Evolutionary conservation across 2,888 invertebrate species (phyloP).

Genomic region (Tinea semifulvella): DNA sequence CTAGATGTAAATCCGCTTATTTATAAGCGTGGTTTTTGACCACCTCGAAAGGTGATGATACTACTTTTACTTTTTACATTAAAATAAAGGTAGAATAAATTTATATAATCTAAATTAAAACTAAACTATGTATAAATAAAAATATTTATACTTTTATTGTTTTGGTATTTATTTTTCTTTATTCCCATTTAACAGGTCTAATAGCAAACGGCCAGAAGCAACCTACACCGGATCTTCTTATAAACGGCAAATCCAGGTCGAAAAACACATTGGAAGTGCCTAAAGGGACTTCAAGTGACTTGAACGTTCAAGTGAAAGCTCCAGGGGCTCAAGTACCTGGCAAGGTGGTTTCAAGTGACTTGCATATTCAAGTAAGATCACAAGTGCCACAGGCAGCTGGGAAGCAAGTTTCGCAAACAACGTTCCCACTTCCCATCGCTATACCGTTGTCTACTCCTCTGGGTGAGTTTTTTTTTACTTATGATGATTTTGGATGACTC

Average conservation of each 20-base stretch:
- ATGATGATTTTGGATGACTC: too few relatives aligned
- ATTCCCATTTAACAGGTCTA: too few relatives aligned
- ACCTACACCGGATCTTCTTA: constrained; percentile 44
- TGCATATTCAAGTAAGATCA: neutral
- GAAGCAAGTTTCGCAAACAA: neutral
- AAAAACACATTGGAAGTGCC: neutral
- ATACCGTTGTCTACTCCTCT: constrained; percentile 1
- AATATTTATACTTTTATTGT: too few relatives aligned
- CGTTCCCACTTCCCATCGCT: constrained; percentile 3
- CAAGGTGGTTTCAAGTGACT: neutral
- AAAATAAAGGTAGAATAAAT: too few relatives aligned
- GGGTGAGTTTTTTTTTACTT: neutral
- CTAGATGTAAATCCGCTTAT: too few relatives aligned
- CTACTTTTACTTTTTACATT: too few relatives aligned
- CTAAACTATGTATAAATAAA: too few relatives aligned
- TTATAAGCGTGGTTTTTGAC: too few relatives aligned
- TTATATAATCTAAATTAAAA: too few relatives aligned
- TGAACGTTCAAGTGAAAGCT: too few relatives aligned
- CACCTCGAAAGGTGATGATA: too few relatives aligned
- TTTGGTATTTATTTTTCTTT: too few relatives aligned
- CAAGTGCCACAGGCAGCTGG: constrained; percentile 4
- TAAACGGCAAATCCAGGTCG: constrained; percentile 31
- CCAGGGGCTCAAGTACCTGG: neutral
- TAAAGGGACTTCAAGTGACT: neutral
- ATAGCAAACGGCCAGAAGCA: constrained; percentile 29